Evolutionary conservation across 2,888 invertebrate genomes (phyloP).

Genomic region (Odontothrips loti): DNA sequence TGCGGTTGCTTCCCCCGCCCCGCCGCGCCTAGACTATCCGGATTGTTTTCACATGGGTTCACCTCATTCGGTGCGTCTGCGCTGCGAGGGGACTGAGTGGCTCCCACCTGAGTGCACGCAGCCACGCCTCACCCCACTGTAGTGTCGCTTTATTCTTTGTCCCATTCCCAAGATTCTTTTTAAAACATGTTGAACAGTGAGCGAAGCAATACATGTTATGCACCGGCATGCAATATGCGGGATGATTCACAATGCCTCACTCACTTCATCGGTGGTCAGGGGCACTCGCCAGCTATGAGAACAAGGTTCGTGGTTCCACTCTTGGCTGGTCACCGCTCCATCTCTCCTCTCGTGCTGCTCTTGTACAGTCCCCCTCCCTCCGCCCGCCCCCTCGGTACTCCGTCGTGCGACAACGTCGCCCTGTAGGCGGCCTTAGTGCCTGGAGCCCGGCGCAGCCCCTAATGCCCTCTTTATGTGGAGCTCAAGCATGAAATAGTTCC

Average conservation of each 20-base stretch:
- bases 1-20: neutral
- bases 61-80: neutral
- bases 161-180: neutral
- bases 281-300: too few relatives aligned
- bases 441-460: neutral
- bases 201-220: too few relatives aligned
- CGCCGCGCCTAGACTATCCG: slow-evolving; percentile 8
- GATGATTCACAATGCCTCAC: too few relatives aligned
- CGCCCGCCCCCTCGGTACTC: too few relatives aligned
- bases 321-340: neutral
- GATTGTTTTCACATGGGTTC: slow-evolving; percentile 22
- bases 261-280: too few relatives aligned
- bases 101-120: too few relatives aligned
- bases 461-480: slow-evolving; percentile 11
- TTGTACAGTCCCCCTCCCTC: neutral
- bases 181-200: too few relatives aligned
- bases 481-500: slow-evolving; percentile 11
- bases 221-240: too few relatives aligned
- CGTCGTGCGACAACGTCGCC: neutral
- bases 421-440: neutral
- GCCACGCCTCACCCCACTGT: neutral
- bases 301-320: too few relatives aligned
- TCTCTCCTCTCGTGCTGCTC: neutral
- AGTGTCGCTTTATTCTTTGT: neutral
- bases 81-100: neutral